phyloP scores from a whole-genome alignment of 2,113 vertebrate genomes.

The Solea solea region DNA sequence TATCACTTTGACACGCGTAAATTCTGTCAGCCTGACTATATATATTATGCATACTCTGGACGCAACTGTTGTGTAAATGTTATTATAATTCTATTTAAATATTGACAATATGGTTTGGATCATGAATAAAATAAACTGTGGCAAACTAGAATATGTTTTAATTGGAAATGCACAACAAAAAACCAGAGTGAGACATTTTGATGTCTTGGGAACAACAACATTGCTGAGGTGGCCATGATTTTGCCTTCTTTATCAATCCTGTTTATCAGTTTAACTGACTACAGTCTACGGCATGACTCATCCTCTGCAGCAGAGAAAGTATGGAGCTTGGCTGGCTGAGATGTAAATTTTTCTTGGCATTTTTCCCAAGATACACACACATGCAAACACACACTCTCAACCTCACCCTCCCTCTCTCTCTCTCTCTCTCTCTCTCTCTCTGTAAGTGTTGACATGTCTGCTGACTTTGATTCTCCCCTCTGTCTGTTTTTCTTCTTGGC shows the following conservation, averaged over 20 bases:
- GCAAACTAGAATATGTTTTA: too few species aligned
- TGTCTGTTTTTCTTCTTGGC: constrained; percentile 57
- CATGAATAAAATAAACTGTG: too few species aligned
- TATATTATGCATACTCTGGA: too few species aligned
- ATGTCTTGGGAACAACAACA: too few species aligned
- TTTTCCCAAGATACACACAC: constrained; percentile 65
- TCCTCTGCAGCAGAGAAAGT: constrained; percentile 73
- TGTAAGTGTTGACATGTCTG: constrained; percentile 70
- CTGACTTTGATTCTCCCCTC: constrained; percentile 64
- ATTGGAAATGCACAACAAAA: too few species aligned
- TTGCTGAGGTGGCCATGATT: too few species aligned
- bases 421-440: constrained; percentile 14
- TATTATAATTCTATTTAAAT: too few species aligned
- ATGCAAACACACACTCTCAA: constrained; percentile 11
- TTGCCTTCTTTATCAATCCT: constrained; percentile 18
- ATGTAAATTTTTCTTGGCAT: constrained; percentile 79
- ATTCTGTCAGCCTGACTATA: too few species aligned
- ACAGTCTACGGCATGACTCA: constrained; percentile 72
- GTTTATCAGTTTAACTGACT: constrained; percentile 38
- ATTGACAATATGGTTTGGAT: too few species aligned
- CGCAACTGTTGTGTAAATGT: too few species aligned
- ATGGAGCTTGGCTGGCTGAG: constrained; percentile 70
- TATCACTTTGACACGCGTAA: too few species aligned
- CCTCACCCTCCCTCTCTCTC: constrained; percentile 12
- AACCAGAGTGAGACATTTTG: too few species aligned